Percentiles rank a stretch among this genome's conserved stretches.
These are phyloP conservation scores for Dermatemys mawii DNA, from an alignment of 2,113 vertebrate genomes.

Conservation along the genomic window DNA sequence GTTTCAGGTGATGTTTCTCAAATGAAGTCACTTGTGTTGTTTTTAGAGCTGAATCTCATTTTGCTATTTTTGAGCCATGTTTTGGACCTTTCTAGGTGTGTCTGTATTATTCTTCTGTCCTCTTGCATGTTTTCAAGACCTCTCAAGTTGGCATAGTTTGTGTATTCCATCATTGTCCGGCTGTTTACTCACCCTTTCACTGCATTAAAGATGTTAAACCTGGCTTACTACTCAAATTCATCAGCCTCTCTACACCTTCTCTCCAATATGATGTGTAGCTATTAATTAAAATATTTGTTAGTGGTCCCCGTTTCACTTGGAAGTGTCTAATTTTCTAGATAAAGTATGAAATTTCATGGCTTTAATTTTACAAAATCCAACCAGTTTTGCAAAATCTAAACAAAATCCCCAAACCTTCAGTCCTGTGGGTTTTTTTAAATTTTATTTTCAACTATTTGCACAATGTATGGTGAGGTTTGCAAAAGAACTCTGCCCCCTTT, in stretches of 20 bases:
- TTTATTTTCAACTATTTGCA: background rate
- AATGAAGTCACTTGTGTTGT: accelerated
- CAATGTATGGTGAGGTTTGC: background rate
- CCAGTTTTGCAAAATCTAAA: background rate
- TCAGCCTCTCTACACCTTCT: background rate
- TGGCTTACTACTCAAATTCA: background rate
- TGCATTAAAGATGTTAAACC: background rate
- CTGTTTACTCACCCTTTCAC: background rate
- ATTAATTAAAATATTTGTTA: slow-evolving; percentile 40
- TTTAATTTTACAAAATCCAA: background rate
- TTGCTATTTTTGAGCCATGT: background rate
- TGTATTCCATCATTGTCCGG: background rate
- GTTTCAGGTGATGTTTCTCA: background rate
- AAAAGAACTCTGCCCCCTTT: background rate
- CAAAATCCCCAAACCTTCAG: background rate
- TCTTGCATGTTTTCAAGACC: background rate
- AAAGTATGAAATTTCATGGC: slow-evolving; percentile 28
- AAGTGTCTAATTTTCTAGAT: slow-evolving; percentile 8
- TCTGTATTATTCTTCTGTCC: background rate
- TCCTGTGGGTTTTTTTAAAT: background rate
- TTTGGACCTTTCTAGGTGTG: accelerated
- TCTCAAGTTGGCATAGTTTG: background rate
- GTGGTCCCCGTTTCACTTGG: background rate
- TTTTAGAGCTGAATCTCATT: background rate
- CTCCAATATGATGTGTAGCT: background rate